Conservation (phyloP, 2,113 vertebrate genomes). For the Aythya baeri region DNA sequence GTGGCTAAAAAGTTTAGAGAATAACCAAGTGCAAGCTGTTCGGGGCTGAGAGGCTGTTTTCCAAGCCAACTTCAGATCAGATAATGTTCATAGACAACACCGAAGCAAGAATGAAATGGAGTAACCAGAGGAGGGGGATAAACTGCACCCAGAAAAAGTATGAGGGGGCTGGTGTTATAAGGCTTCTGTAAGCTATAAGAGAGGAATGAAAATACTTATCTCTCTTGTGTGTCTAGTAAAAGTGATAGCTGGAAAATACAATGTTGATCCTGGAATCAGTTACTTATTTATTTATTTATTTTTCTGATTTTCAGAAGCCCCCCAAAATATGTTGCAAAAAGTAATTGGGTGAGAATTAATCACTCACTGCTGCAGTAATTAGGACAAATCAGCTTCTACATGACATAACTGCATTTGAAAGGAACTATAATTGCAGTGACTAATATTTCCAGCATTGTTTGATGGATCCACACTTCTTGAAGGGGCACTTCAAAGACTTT, state of each 20-base stretch:
- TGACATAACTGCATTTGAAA: background rate
- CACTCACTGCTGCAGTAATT: background rate
- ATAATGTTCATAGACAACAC: background rate
- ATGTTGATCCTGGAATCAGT: background rate
- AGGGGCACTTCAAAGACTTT: background rate
- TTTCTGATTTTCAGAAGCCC: background rate
- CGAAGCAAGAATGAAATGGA: background rate
- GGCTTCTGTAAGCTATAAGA: background rate
- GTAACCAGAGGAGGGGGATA: background rate
- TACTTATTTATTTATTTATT: background rate
- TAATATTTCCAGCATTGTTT: background rate
- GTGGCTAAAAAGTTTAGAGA: background rate
- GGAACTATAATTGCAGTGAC: background rate
- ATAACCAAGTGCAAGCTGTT: constrained; percentile 5
- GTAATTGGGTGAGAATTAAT: constrained; percentile 5
- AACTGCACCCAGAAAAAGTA: background rate
- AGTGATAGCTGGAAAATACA: background rate
- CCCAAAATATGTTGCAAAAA: background rate
- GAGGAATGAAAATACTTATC: background rate
- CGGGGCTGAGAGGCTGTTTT: background rate
- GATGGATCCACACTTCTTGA: background rate
- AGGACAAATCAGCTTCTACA: background rate
- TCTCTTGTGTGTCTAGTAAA: background rate
- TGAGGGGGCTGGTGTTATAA: background rate
- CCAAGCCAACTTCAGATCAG: background rate